Percentiles rank a stretch among this genome's conserved stretches.
These are phyloP conservation scores for Dasyprocta punctata DNA, from an alignment of 2,113 vertebrate species.

Conservation along the genomic window DNA sequence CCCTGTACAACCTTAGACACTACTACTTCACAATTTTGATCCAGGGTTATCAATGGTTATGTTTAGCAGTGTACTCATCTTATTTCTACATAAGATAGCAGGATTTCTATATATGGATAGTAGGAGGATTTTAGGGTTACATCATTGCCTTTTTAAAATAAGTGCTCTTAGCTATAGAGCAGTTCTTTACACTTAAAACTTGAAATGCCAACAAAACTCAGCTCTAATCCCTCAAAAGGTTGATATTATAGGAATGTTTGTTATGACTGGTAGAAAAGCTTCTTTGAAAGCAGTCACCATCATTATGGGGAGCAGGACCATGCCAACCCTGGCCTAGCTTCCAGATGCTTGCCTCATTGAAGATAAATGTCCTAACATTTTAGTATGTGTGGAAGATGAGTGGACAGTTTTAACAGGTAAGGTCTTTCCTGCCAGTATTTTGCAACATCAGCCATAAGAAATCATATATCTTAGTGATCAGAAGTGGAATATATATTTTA, in stretches of 20 bases:
- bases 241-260: background rate
- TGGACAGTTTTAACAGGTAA: background rate
- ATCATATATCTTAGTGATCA: conserved; percentile 1
- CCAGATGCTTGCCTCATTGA: background rate
- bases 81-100: background rate
- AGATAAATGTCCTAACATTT: conserved; percentile 36
- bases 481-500: conserved; percentile 21
- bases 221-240: background rate
- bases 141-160: background rate
- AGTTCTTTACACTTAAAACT: conserved; percentile 10
- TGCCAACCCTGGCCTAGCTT: background rate
- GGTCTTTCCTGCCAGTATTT: conserved; percentile 20
- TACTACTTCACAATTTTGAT: background rate
- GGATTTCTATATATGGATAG: too few species aligned
- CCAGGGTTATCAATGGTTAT: background rate
- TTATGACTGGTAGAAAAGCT: conserved; percentile 19
- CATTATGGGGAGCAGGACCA: background rate
- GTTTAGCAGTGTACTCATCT: background rate
- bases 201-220: background rate
- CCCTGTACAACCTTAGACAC: background rate
- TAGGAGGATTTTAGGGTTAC: background rate
- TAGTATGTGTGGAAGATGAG: background rate
- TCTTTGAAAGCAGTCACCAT: conserved; percentile 1
- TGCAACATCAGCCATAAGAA: background rate
- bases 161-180: background rate